A percentile compares a stretch with the other conserved stretches of the same genome.
These are phyloP conservation scores for Andrena bicolor DNA, from an alignment of 2,888 invertebrate genomes.

Conservation along the genomic window DNA sequence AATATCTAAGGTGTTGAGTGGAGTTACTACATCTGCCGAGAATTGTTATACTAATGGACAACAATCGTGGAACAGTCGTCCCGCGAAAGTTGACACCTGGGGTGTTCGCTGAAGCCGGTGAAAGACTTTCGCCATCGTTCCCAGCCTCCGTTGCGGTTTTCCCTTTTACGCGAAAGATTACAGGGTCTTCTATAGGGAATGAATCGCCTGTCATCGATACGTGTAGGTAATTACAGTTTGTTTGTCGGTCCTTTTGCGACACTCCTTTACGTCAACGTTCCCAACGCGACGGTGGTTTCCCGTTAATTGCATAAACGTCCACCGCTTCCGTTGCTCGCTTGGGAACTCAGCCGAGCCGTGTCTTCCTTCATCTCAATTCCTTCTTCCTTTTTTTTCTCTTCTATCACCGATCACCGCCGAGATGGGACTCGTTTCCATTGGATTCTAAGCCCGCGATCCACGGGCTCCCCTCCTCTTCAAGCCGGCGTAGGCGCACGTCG, in stretches of 20 bases:
- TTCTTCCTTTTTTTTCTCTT: conserved; percentile 7
- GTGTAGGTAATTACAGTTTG: conserved; percentile 16
- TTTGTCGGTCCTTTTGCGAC: conserved; percentile 17
- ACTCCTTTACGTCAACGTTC: conserved; percentile 31
- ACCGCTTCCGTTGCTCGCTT: conserved; percentile 30
- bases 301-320: conserved; percentile 35
- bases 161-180: neutral
- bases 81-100: neutral
- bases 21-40: neutral
- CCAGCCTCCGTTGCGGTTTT: conserved; percentile 5
- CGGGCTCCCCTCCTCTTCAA: neutral
- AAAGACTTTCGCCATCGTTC: neutral
- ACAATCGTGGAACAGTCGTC: neutral
- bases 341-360: conserved; percentile 3
- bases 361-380: conserved; percentile 19
- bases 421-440: conserved; percentile 30
- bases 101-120: neutral
- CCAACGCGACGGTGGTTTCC: conserved; percentile 34
- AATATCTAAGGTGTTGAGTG: neutral
- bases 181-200: neutral
- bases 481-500: conserved; percentile 32
- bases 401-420: conserved; percentile 5
- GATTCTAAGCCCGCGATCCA: conserved; percentile 13
- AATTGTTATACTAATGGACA: neutral
- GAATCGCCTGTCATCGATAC: conserved; percentile 31